Base-by-base conservation (phyloP, 2,797 vertebrate genomes). In the Mus caroli region DNA sequence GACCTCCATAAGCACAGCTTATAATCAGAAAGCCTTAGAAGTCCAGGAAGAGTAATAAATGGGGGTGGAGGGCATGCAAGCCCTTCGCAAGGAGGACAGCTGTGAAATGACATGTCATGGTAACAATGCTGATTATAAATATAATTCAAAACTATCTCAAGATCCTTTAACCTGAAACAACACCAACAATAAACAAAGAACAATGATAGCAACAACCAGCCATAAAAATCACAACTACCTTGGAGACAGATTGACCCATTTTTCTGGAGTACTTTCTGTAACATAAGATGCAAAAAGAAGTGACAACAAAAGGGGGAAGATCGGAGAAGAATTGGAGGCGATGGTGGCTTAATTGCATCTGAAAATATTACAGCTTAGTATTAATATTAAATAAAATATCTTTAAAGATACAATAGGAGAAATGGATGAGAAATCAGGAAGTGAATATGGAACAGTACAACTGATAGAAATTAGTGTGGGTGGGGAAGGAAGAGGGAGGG, bases 61-160 rank as follows among this genome's bases (percentile, higher is more conserved):
- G 17, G 31, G 28, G 4, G 4, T 14, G 14, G 31, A 14, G 24
- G 84, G 3, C 24, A 11, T 69, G 24, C 54, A 4, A 10, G 50
- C 56, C 22, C 20, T 80, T 86, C 37, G 19, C 50, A 96, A 84
- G 83, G 9, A 54, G 93, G 24, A 76, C 2, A 46, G 0, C 8
- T 67, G 19, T 87, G 62, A 91, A 91, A 94, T 67, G 7, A 54
- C 43, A 28, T 24, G 13, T 26, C 69, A 67, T 15, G 15, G 54
- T 20, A 75, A 69, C 58, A 88, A 62, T 3, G 60, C 8, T 28
- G 60, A 52, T 43, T 75, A 56, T 14, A 88, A 83, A 75, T 89
- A 67, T 12, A 90, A 91, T 83, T 34, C 60, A 46, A 46, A 46
- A 46, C 46, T 46, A 46, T 46, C 75, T 93, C 26, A 91, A 95